Conservation (phyloP, 1,140 invertebrate species). For the Acromyrmex charruanus region DNA sequence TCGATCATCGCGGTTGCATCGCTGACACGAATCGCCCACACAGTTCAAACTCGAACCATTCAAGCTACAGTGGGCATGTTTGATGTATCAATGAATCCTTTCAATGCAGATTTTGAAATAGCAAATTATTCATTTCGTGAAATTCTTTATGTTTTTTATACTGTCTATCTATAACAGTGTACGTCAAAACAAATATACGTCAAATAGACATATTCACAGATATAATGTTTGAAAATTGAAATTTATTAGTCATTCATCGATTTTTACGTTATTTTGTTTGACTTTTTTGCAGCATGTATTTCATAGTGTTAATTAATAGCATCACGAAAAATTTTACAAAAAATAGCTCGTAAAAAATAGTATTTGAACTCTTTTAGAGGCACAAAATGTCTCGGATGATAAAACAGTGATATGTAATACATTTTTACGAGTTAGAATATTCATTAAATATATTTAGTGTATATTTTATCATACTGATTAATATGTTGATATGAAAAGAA, state of each 20-base stretch:
- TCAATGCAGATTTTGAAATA: neutral
- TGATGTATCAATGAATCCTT: neutral
- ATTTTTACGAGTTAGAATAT: neutral
- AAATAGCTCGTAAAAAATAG: neutral
- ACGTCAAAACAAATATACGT: neutral
- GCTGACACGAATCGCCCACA: neutral
- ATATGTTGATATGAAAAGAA: neutral
- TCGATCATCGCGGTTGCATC: slow-evolving; percentile 4
- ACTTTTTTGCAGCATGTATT: neutral
- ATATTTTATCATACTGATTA: neutral
- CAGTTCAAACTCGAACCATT: neutral
- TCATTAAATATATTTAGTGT: neutral
- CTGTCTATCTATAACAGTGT: neutral
- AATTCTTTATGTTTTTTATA: slow-evolving; percentile 8
- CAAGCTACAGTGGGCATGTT: neutral
- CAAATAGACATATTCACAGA: neutral
- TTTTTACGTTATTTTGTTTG: neutral
- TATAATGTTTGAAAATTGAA: neutral
- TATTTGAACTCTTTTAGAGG: neutral
- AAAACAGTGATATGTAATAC: neutral
- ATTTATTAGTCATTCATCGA: neutral
- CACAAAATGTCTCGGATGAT: neutral
- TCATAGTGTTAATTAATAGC: neutral
- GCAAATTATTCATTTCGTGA: neutral
- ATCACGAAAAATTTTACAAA: neutral